Evolutionary conservation across 1,140 invertebrate species (phyloP), one percentile per base, ranked within the genome.

Genomic region (Zaprionus davidi): DNA sequence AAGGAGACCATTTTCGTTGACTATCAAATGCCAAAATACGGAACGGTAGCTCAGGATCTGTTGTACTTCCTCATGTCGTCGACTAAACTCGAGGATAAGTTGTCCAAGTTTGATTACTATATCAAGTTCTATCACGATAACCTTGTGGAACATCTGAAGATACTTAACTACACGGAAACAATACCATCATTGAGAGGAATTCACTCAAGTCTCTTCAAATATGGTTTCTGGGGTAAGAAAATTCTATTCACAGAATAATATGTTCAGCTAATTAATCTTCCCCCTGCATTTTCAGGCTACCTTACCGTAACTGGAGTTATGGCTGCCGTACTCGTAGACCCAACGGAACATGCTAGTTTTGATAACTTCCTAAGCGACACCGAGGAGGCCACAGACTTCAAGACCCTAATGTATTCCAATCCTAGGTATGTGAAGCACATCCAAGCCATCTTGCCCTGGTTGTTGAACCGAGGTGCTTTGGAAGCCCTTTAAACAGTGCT

Each of bases 41-140:
- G 87, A 17, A 26, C 65, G 12, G 78, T 81, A 3, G 76, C 85
- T 0, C 76, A 85, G n/a, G 91, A 92, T 58, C 60, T 92, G 20
- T 41, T 69, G 0, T 92, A 92, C 55, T 79, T 91, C 3, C 24
- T 92, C 0, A 5, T 92, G 0, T 91, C 90, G 0, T 92, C 87
- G 2, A 83, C 90, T 0, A 86, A 59, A 20, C 60, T 83, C 22
- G 86, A 91, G 60, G 77, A 91, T 31, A 92, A 92, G 57, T 13
- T 92, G 3, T 66, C 62, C 5, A 80, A 91, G 24, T 92, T 92
- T 53, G 91, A 92, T 55, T 79, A 91, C 36, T 86, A 91, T 41
- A 55, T 92, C 3, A 91, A 84, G 56, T 66, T 74, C 49, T 92
- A 92, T 63, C 76, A 92, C 38, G 79, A 92, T 9, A 80, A 67